These are phyloP conservation scores for Drosophila fuyamai DNA, from an alignment of 1,140 invertebrate species.

Conservation along the genomic window DNA sequence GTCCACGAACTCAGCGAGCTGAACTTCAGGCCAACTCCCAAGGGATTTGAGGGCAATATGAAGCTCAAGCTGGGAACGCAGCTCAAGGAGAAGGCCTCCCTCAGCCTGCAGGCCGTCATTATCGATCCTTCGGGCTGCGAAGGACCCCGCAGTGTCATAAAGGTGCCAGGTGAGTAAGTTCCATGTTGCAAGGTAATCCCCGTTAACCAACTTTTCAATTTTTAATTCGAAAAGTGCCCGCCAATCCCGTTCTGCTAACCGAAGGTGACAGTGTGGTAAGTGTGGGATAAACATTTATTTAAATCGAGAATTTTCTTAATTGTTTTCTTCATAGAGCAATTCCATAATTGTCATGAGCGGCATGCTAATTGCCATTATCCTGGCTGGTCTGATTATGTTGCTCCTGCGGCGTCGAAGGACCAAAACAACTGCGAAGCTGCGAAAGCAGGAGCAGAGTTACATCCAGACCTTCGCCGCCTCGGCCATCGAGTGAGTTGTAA, in stretches of 20 bases:
- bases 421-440: conserved; percentile 42
- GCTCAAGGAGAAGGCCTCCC: conserved; percentile 67
- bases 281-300: too few species aligned
- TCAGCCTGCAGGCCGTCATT: conserved; percentile 70
- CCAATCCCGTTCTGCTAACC: conserved; percentile 40
- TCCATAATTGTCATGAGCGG: conserved; percentile 55
- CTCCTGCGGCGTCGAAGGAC: conserved; percentile 38
- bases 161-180: conserved; percentile 54
- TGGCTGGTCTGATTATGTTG: conserved; percentile 43
- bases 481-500: conserved; percentile 52
- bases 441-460: conserved; percentile 66
- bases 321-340: conserved; percentile 40
- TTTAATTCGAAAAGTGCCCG: conserved; percentile 43
- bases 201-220: not conserved
- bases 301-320: not conserved
- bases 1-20: conserved; percentile 58
- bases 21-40: conserved; percentile 47
- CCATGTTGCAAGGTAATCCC: accelerated
- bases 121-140: conserved; percentile 62
- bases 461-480: conserved; percentile 59
- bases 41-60: conserved; percentile 56
- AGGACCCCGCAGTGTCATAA: conserved; percentile 57
- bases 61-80: conserved; percentile 48
- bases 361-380: conserved; percentile 51
- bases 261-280: conserved; percentile 57